Percentiles rank a stretch among this genome's conserved stretches.
Evolutionary conservation across 2,888 invertebrate species (phyloP).

Genomic region (Lamellibrachia columna): DNA sequence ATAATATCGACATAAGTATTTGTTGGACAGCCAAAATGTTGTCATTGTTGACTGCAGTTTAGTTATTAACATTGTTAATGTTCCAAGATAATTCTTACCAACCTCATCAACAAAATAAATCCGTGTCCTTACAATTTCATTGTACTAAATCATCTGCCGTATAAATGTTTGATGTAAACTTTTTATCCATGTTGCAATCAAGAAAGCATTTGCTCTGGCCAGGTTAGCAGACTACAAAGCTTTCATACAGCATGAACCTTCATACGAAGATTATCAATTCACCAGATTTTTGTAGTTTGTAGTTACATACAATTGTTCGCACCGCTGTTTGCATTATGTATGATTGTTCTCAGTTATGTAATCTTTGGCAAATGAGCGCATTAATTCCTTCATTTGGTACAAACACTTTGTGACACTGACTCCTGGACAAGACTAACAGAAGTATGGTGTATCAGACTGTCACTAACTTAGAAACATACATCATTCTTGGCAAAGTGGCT

Average conservation of each 20-base stretch:
- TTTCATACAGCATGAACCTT: no score
- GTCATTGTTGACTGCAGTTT: not conserved
- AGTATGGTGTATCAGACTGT: not conserved
- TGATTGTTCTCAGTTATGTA: no score
- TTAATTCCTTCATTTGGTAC: no score
- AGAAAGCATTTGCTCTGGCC: not conserved
- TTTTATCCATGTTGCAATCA: not conserved
- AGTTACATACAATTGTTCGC: no score
- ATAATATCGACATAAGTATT: not conserved
- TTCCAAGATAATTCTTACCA: not conserved
- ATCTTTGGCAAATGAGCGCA: no score
- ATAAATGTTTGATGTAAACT: not conserved
- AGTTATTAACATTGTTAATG: not conserved
- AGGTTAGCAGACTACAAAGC: not conserved
- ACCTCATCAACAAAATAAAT: not conserved
- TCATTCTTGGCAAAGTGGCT: conserved; percentile 79
- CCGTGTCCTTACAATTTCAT: not conserved
- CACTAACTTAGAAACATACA: conserved; percentile 43
- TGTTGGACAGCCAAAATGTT: not conserved
- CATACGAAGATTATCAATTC: no score
- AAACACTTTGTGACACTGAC: not conserved
- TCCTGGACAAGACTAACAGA: not conserved
- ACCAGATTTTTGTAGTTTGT: no score
- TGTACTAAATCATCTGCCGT: not conserved
- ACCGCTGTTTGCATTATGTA: no score